phyloP scores from a whole-genome alignment of 2,797 vertebrate species.

The Borostomias antarcticus region DNA sequence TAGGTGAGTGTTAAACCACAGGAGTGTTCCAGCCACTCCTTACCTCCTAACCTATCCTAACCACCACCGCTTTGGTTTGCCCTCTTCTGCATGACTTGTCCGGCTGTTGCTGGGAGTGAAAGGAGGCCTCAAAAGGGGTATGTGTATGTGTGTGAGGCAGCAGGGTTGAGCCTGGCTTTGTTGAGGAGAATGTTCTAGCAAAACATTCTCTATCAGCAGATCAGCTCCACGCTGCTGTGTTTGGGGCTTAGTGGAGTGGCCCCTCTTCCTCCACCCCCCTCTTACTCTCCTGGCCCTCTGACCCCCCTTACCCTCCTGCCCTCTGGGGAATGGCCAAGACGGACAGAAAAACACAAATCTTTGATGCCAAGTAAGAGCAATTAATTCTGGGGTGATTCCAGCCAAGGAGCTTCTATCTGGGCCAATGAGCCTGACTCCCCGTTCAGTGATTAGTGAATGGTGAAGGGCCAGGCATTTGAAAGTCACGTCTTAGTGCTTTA shows the following conservation, averaged over 20 bases:
- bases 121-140: no score
- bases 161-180: slow-evolving; percentile 26
- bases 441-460: no score
- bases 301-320: background rate
- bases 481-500: no score
- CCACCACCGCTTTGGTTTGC: slow-evolving; percentile 4
- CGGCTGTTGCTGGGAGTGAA: background rate
- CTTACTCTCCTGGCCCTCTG: background rate
- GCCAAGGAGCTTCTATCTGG: no score
- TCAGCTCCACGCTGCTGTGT: slow-evolving; percentile 24
- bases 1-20: no score
- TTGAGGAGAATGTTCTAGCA: slow-evolving; percentile 35
- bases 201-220: slow-evolving; percentile 57
- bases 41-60: no score
- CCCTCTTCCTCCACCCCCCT: background rate
- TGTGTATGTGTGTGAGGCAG: background rate
- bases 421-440: no score
- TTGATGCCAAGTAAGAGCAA: no score
- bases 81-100: slow-evolving; percentile 4
- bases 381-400: no score
- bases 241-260: slow-evolving; percentile 25
- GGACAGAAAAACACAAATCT: no score
- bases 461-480: no score
- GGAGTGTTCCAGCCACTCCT: background rate
- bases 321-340: background rate